These are phyloP conservation scores for Agrochola lota DNA, from an alignment of 2,888 invertebrate species.

Conservation along the genomic window DNA sequence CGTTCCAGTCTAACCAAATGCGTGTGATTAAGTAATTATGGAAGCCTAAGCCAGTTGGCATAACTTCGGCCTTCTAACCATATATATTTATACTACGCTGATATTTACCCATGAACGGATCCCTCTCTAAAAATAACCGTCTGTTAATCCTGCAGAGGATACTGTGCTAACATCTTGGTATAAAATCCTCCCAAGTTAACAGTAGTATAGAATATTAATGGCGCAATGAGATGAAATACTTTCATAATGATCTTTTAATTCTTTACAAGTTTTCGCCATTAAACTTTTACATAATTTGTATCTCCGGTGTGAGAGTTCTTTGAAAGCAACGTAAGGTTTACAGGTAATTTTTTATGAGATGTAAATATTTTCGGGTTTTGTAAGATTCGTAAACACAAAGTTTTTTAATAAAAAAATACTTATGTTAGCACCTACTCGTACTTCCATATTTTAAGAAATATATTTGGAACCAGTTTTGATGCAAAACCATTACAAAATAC, in stretches of 20 bases:
- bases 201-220: background rate
- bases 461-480: background rate
- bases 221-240: slow-evolving; percentile 1
- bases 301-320: background rate
- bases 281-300: slow-evolving; percentile 8
- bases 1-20: background rate
- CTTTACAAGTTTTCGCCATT: slow-evolving; percentile 7
- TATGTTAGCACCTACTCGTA: background rate
- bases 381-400: background rate
- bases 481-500: background rate
- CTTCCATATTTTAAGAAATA: background rate
- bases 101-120: background rate
- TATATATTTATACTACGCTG: background rate
- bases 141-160: background rate
- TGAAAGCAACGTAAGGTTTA: background rate
- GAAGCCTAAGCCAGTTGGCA: background rate
- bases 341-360: background rate
- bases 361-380: background rate
- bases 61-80: background rate
- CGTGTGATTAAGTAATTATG: background rate
- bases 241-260: slow-evolving; percentile 15
- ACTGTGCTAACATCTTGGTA: background rate
- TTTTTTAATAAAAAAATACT: background rate
- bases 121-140: background rate
- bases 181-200: background rate